Evolutionary conservation across 2,888 invertebrate species (phyloP), one percentile per base, ranked within the genome.

Genomic region (Sinopyrophorus schimmeli): DNA sequence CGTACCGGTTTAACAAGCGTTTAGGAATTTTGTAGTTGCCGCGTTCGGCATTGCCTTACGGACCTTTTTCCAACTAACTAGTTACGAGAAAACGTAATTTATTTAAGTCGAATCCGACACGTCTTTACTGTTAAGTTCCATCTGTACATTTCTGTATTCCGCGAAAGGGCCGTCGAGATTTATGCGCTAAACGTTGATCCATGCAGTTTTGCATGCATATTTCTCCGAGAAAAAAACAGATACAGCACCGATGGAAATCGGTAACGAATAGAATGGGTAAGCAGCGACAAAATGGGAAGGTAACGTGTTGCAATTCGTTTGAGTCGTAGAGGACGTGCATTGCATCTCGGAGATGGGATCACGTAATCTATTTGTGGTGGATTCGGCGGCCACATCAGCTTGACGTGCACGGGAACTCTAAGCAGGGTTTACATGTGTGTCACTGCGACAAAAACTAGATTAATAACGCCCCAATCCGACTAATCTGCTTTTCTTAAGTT

Each of bases 291-390:
- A 54, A 53, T 53, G 48, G 48, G 46, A 54, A 54, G 57, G 64
- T 67, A 67, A 68, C 64, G 67, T 65, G 69, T 67, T 65, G 65
- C 66, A 67, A 68, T 68, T 69, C 61, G 62, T 68, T 63, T 63
- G 60, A 61, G 59, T 63, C 62, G 63, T 60, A 46, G 44, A 58
- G 59, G 62, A 68, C 68, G 68, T 68, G 69, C 62, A 55, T 58
- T 60, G 68, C 67, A 69, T 57, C 58, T 44, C 49, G 43, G 57
- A 65, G 69, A 69, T 69, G 68, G 65, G 67, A 71, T 70, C 73
- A 72, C 72, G 72, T 72, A 72, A 72, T 73, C 73, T 72, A 71
- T 72, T 72, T 71, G 70, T 64, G 68, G 69, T 62, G 63, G 67
- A 64, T 66, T 57, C 61, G 64, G 59, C 58, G 60, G 64, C 61